Conservation (phyloP, 2,113 vertebrate genomes). For the Glaucidium brasilianum region DNA sequence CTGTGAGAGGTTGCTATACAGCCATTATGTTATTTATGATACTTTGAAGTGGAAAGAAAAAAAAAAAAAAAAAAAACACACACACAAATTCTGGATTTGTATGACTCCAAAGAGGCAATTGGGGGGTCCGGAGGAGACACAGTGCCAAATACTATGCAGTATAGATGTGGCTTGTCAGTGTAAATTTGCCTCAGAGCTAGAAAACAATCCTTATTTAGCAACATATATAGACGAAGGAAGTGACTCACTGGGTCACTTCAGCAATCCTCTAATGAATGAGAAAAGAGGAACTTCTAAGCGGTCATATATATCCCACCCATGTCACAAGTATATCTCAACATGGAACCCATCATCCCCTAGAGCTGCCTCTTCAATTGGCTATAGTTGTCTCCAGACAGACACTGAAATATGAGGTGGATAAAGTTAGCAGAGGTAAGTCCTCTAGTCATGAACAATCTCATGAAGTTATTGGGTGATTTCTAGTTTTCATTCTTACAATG, state of each 20-base stretch:
- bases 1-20: not conserved
- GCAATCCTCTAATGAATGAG: not conserved
- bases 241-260: accelerated
- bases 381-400: not conserved
- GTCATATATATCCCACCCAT: not conserved
- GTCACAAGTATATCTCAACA: not conserved
- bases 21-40: not conserved
- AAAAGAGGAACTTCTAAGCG: not conserved
- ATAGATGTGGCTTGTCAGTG: not conserved
- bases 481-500: not conserved
- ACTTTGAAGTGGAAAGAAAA: not conserved
- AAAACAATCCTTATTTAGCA: not conserved
- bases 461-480: not conserved
- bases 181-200: not conserved
- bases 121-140: not conserved
- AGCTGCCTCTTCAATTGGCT: not conserved
- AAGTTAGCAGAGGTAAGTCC: not conserved
- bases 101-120: not conserved
- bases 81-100: not conserved
- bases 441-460: not conserved
- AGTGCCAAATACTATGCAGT: not conserved
- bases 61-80: no score
- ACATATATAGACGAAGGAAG: not conserved
- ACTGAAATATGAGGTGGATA: not conserved
- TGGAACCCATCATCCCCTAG: not conserved